A percentile compares a stretch with the other conserved stretches of the same genome.
Conservation (phyloP, 2,888 invertebrate species). For the Latrodectus elegans region DNA sequence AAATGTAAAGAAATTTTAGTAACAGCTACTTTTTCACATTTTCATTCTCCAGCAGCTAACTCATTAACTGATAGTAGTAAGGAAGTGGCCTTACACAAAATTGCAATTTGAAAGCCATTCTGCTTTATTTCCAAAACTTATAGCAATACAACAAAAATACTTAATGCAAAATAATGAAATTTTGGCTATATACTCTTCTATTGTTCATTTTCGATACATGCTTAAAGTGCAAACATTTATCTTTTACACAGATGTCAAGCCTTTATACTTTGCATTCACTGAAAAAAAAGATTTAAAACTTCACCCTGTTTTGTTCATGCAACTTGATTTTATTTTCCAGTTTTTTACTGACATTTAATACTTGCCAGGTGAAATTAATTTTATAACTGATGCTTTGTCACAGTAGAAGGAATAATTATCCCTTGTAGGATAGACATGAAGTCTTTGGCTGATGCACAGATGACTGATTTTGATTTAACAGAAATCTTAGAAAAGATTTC, state of each 20-base stretch:
- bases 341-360: no score
- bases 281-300: neutral
- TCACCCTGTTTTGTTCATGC: neutral
- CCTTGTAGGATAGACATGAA: no score
- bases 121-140: neutral
- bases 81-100: neutral
- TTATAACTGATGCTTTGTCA: no score
- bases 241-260: neutral
- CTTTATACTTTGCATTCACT: neutral
- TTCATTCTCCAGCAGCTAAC: neutral
- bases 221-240: neutral
- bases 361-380: no score
- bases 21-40: no score
- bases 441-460: no score
- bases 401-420: no score
- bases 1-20: no score
- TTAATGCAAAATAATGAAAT: neutral
- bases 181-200: neutral
- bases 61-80: neutral
- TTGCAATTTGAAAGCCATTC: neutral
- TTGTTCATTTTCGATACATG: neutral
- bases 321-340: neutral
- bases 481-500: no score
- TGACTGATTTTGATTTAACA: no score
- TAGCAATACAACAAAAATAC: neutral